Base-by-base conservation (phyloP, 1,140 invertebrate species). In the Drosophila equinoxialis region DNA sequence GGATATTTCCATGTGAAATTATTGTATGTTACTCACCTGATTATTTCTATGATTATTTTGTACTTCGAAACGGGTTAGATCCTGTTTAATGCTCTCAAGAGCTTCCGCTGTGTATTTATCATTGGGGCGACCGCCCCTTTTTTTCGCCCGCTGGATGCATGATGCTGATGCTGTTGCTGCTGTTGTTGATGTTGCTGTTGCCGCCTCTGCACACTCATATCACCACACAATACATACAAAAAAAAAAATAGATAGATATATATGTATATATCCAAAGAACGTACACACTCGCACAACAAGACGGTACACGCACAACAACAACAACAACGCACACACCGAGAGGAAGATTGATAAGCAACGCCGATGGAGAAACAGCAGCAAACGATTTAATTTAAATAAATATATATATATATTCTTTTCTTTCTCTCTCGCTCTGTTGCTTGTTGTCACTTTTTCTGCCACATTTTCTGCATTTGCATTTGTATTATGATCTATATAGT, bases 71-170 rank as follows among this genome's bases (percentile, higher is more conserved):
- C 90, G 79, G 17, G 79, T 91, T 71, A 91, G 75, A 89, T 91
- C 90, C 81, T 91, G 90, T 79, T 91, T 91, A 64, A 91, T 91
- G 76, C 81, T 90, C 85, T 90, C 84, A 60, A 91, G 90, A 66
- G 90, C 90, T 73, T 91, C 79, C 68, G 86, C 90, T 70, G 90
- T 91, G 68, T 91, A 91, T 80, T 91, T 91, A 90, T 91, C 91
- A 90, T 91, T 91, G 86, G 90, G 86, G 79, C 90, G 90, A 90
- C 86, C 90, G 83, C 86, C 90, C 87, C 87, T 91, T 91, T 91
- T 91, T 91, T 90, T 90, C 90, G 87, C 90, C 90, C 90, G 90
- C 90, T 90, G 87, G 87, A 91, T 91, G 90, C 90, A 91, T 91
- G 74, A 74, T 75, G 73, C 48, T 71, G 72, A 58, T 75, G 81